These are phyloP conservation scores for Dipus sagitta DNA, from an alignment of 2,797 vertebrate genomes.

Conservation along the genomic window DNA sequence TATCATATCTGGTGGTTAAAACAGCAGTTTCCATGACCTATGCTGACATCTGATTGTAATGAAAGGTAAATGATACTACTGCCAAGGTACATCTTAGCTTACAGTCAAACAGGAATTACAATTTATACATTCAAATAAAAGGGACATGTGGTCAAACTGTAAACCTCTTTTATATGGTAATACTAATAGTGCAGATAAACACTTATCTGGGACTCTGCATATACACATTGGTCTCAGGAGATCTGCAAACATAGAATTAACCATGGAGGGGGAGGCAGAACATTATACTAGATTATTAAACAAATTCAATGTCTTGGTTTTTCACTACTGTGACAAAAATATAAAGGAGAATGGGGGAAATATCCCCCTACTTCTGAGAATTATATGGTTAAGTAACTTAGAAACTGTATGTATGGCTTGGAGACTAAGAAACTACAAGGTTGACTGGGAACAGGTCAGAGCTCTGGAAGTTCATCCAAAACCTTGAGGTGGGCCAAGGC, in stretches of 20 bases:
- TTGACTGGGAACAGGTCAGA: too few relatives aligned
- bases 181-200: background rate
- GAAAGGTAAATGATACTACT: background rate
- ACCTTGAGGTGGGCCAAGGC: too few relatives aligned
- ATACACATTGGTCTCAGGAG: background rate
- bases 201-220: background rate
- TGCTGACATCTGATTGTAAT: background rate
- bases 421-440: too few relatives aligned
- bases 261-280: background rate
- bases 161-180: background rate
- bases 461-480: too few relatives aligned
- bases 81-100: background rate
- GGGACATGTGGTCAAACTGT: rapidly evolving
- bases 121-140: background rate
- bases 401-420: too few relatives aligned
- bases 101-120: background rate
- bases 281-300: background rate
- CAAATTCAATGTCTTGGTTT: background rate
- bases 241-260: background rate
- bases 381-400: too few relatives aligned
- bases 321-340: background rate
- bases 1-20: background rate
- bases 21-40: background rate
- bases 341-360: background rate
- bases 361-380: too few relatives aligned